Base-by-base conservation (phyloP, 2,113 vertebrate species). In the Cettia cetti region DNA sequence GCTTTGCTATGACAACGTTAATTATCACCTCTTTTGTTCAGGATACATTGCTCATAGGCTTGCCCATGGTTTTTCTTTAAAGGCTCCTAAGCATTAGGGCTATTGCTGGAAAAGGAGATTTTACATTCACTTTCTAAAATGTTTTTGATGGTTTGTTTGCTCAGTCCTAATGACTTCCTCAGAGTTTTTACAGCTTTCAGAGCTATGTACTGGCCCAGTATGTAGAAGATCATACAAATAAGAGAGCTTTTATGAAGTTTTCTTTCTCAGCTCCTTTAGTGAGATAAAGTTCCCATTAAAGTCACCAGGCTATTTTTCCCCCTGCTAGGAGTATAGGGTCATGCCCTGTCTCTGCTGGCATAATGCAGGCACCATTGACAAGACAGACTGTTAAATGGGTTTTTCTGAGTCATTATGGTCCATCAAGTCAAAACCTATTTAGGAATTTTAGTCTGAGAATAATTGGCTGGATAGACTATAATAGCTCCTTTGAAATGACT, bases 381-480 rank as follows among this genome's bases (percentile, higher is more conserved):
- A 97, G 97, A 98, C 81, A 95, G 95, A 97, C 92, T 97, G 95
- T 97, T 97, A 95, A 97, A 97, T 95, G 90, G 83, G 63, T 92
- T 97, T 97, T 95, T 96, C 71, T 77, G 90, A 97, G 95, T 96
- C 97, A 98, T 98, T 97, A 97, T 97, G 97, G 97, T 97, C 97
- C 94, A 97, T 98, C 97, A 98, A 98, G 97, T 98, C 97, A 97
- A 96, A 96, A 96, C 54, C 94, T 96, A 94, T 94, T 95, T 97
- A 97, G 93, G 94, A 97, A 97, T 97, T 98, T 97, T 86, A 97
- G 90, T 96, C 96, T 95, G 96, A 95, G 85, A 97, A 95, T 97
- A 98, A 97, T 97, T 97, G 97, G 90, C 76, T 86, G 86, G 64
- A 97, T 96, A 95, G 96, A 95, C 82, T 96, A 78, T 97, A 97